These are phyloP conservation scores for Sesia apiformis DNA, from an alignment of 2,888 invertebrate genomes.

Conservation along the genomic window DNA sequence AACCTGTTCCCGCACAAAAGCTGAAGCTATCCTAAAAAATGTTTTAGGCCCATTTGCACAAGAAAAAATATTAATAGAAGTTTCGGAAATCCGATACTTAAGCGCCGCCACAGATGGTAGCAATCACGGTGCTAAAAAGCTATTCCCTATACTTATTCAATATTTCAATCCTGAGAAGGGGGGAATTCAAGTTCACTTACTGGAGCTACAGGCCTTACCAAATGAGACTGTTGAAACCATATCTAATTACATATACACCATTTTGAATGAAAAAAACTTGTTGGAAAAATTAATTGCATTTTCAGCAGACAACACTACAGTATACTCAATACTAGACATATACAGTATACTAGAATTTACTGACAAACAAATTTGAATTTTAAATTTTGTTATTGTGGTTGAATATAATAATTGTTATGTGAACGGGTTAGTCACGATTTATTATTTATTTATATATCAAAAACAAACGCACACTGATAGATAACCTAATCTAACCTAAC, in stretches of 20 bases:
- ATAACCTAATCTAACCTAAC: too few relatives aligned
- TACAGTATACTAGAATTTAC: too few relatives aligned
- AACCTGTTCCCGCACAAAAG: constrained; percentile 1
- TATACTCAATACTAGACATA: too few relatives aligned
- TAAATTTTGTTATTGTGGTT: too few relatives aligned
- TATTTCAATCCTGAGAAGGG: background rate
- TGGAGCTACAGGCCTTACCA: background rate
- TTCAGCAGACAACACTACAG: background rate
- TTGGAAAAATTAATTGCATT: background rate
- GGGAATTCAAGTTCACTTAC: background rate
- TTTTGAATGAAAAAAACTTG: background rate
- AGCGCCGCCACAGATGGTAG: background rate
- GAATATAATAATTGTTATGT: too few relatives aligned
- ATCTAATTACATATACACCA: background rate
- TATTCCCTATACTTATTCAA: background rate
- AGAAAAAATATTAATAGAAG: background rate
- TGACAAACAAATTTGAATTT: too few relatives aligned
- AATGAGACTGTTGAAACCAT: background rate
- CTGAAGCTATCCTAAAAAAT: background rate
- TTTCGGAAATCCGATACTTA: background rate
- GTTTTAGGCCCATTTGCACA: background rate
- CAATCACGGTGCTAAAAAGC: constrained; percentile 1
- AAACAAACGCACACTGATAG: too few relatives aligned
- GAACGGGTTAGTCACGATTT: too few relatives aligned
- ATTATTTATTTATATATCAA: too few relatives aligned